Evolutionary conservation across 1,140 invertebrate genomes (phyloP).

Genomic region (Gryllus bimaculatus): DNA sequence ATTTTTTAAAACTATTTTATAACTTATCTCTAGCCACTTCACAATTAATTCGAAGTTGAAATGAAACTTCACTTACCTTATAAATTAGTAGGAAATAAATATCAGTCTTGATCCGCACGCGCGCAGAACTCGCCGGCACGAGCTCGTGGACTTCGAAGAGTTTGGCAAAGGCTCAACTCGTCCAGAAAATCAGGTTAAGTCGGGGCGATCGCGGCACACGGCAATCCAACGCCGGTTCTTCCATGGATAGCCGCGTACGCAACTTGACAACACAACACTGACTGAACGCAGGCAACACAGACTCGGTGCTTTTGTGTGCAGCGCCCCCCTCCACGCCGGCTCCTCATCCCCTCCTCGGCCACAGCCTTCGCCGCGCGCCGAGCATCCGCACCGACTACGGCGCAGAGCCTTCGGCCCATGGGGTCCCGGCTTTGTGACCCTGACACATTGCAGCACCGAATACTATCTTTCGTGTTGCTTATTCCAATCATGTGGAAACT

Average conservation of each 20-base stretch:
- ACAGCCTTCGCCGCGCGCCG: background rate
- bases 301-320: background rate
- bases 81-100: background rate
- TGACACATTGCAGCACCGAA: background rate
- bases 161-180: background rate
- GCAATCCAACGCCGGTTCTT: background rate
- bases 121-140: background rate
- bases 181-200: background rate
- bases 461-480: background rate
- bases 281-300: background rate
- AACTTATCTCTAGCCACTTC: no score
- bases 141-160: background rate
- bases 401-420: no score
- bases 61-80: background rate
- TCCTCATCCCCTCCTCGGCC: background rate
- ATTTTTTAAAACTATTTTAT: no score
- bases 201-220: background rate
- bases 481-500: background rate
- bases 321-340: background rate
- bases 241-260: background rate
- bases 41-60: background rate
- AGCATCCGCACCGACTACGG: background rate
- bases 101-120: background rate
- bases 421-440: conserved; percentile 1
- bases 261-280: background rate